Evolutionary conservation across 2,888 invertebrate species (phyloP), one percentile per base, ranked within the genome.

Genomic region (Apantesis nais): DNA sequence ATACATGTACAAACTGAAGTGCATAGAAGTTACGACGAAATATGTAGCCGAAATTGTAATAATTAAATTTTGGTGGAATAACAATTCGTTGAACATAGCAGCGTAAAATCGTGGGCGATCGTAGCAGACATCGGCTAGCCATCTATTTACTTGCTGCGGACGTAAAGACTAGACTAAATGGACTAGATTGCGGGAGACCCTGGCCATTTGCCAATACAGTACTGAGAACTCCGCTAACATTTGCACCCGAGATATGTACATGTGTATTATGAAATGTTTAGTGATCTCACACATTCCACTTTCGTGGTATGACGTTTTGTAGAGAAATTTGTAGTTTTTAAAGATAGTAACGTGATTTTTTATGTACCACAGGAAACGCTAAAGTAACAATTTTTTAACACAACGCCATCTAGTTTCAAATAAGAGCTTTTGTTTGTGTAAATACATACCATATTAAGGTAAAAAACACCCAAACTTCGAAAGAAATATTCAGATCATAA

Each of bases 131-230:
- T 70, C 64, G 69, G 69, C 69, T 72, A 41, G 66, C 66, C 52
- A 67, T 68, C n/a, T 52, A 72, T 75, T 72, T 58, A 58, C 67
- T 67, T 55, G 71, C 74, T 74, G 71, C 55, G 69, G 65, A 74
- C 75, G 68, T 76, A 62, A 71, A 68, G 70, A 77, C 73, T 71
- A 67, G 68, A 76, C 74, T 65, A 71, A 64, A 64, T 66, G 73
- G 70, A 58, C 74, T 66, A 79, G 71, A 81, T 70, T 62, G 68
- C 34, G 70, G 71, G 63, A 71, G 66, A 66, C 34, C 67, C 73
- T 80, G 80, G 80, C 73, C 25, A 12, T 8, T 37, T n/a, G 75
- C 81, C 81, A 80, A 80, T 62, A 76, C 68, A 71, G 73, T 62
- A 75, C 73, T 67, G 71, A 68, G 78, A 76, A 74, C 22, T 74